phyloP scores from a whole-genome alignment of 2,888 invertebrate genomes.

The Oscheius sp. region DNA sequence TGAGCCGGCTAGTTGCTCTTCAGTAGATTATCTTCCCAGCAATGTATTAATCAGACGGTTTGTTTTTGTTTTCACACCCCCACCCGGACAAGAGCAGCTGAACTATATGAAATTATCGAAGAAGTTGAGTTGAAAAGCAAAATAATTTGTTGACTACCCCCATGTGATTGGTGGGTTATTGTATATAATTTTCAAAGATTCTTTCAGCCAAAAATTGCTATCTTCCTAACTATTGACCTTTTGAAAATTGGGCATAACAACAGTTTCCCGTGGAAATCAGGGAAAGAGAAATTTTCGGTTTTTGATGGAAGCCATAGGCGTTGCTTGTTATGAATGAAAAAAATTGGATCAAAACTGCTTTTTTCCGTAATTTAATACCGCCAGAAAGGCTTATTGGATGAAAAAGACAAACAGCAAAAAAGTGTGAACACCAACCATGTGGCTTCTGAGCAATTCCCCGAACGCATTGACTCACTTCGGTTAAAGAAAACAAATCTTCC shows the following conservation, averaged over 20 bases:
- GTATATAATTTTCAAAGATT: slow-evolving; percentile 27
- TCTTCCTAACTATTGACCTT: slow-evolving; percentile 19
- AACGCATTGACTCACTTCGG: too few relatives aligned
- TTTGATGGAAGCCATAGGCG: too few relatives aligned
- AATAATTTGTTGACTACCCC: slow-evolving; percentile 22
- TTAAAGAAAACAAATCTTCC: too few relatives aligned
- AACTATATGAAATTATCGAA: slow-evolving; percentile 16
- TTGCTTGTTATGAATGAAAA: too few relatives aligned
- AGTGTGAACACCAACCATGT: not conserved
- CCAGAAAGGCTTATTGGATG: not conserved
- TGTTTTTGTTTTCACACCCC: slow-evolving; percentile 27
- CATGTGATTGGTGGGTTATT: slow-evolving; percentile 12
- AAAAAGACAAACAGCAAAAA: not conserved
- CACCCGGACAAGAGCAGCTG: slow-evolving; percentile 13
- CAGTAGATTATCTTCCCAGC: not conserved
- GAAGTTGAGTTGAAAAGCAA: not conserved
- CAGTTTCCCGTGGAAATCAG: not conserved
- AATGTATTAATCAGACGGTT: slow-evolving; percentile 13
- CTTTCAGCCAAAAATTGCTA: slow-evolving; percentile 2
- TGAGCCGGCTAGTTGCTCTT: too few relatives aligned
- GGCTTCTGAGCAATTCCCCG: not conserved
- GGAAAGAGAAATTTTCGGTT: too few relatives aligned
- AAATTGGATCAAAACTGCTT: too few relatives aligned
- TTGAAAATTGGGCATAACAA: not conserved
- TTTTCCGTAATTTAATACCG: not conserved